Evolutionary conservation across 2,797 vertebrate genomes (phyloP), one percentile per base, ranked within the genome.

Genomic region (Sebastes hubbsi): DNA sequence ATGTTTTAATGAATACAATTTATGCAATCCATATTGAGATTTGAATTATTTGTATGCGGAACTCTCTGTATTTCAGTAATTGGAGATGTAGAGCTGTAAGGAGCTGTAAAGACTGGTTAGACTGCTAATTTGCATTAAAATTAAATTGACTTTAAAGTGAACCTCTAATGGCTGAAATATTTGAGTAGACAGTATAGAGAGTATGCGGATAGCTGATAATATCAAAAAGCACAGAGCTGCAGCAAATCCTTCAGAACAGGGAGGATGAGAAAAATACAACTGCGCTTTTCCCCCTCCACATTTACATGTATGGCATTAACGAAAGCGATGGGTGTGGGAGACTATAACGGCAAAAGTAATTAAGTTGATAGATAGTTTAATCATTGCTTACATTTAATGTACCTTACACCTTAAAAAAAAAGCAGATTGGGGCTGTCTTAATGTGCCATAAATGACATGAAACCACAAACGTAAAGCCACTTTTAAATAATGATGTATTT

Each of bases 101-200:
- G 36, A 54, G 25, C 29, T 69, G 62, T 74, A 42, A 88, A 81
- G 75, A 69, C 13, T 32, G 36, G 52, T 84, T 73, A 72, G 74
- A 78, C 68, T 54, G 52, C 67, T 74, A 64, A 84, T 88, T 81
- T 87, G 68, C 84, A 87, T 88, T 70, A 29, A 82, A 89, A 90
- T 87, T n/a, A 71, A 80, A 76, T 80, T 72, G 65, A 77, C 73
- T 80, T 82, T 81, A 58, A 78, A 78, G 65, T 80, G 75, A 69
- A 54, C 49, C 70, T 85, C 60, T 72, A 78, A 84, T 82, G 67
- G 76, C 56, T 61, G 32, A 75, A 84, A 67, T 68, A 59, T 67
- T 81, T 46, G 55, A 60, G 60, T 63, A 36, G 11, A 73, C 52
- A 46, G 32, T 52, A 62, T 62, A 54, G 56, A 42, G 82, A 38